A percentile compares a stretch with the other conserved stretches of the same genome.
These are phyloP conservation scores for Bombus pyrosoma DNA, from an alignment of 1,140 invertebrate genomes.

Conservation along the genomic window DNA sequence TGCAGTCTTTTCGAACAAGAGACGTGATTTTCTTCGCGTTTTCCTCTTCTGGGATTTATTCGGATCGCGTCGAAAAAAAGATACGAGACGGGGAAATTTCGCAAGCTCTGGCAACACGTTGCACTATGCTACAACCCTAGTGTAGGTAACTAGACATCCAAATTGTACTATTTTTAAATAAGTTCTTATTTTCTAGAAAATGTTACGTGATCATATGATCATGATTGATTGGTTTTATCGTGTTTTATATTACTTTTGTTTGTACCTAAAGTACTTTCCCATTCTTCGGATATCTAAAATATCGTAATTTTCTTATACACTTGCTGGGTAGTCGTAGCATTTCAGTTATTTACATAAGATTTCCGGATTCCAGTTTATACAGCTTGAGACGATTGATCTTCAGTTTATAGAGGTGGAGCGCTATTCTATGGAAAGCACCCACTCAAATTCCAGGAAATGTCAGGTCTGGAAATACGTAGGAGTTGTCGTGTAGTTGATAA, in stretches of 20 bases:
- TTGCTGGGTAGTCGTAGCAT: neutral
- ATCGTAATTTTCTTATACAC: neutral
- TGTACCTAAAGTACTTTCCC: no score
- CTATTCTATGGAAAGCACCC: neutral
- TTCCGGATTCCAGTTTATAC: neutral
- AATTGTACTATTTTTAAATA: no score
- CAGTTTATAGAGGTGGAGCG: neutral
- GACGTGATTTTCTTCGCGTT: neutral
- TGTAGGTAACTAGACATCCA: no score
- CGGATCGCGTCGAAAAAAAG: no score
- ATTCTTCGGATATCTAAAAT: no score
- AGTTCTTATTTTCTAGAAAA: no score
- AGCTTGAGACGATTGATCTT: neutral
- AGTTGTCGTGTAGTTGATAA: slow-evolving; percentile 18
- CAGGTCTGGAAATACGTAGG: neutral
- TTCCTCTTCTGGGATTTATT: neutral
- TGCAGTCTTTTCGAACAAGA: neutral
- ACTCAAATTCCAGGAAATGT: slow-evolving; percentile 28
- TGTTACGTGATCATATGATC: no score
- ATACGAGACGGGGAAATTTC: neutral
- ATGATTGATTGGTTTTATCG: no score
- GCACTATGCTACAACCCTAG: no score
- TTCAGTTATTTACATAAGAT: neutral
- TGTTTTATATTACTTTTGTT: no score
- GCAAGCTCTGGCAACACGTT: no score